Base-by-base conservation (phyloP, 2,113 vertebrate genomes). In the Castor canadensis region DNA sequence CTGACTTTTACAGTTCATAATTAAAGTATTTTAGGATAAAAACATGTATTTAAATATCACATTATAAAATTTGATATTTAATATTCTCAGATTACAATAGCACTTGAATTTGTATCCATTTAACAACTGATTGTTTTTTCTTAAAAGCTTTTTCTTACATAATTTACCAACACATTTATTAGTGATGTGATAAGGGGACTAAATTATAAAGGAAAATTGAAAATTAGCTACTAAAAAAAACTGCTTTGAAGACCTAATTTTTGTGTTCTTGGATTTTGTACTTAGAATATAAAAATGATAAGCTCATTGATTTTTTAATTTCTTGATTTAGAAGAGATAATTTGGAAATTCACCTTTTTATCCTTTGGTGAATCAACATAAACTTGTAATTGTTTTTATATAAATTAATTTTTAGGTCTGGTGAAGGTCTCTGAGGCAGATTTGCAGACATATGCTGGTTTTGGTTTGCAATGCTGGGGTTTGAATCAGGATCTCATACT, bases 251-350 rank as follows among this genome's bases (percentile, higher is more conserved):
- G 49, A 88, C 15, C 12, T 58, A 56, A 60, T 5, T 1, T 88
- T 92, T 83, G n/a, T 95, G 20, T 94, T 94, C 52, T 76, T 92
- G 12, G 19, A 58, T 91, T 97, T 94, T 47, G 15, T 84, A 84
- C 15, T 73, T 94, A 86, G 12, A 94, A 69, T 69, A 52, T 92
- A 73, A 83, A 91, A 86, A 22, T 62, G 91, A 67, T 72, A 54
- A 94, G 43, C 49, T 87, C 20, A 54, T 40, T 43, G 32, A 38
- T 93, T 71, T 60, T 76, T 83, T 35, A 81, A 35, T 62, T 83
- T 95, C 13, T 87, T 89, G 35, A 77, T 38, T 82, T 22, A 91
- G 64, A 62, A 77, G 76, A 85, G 20, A 54, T 76, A 72, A 30
- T 82, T 73, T 89, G 13, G 58, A 91, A 66, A 17, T 86, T 79